Conservation (phyloP, 1,140 invertebrate genomes). For the Drosophila elegans region DNA sequence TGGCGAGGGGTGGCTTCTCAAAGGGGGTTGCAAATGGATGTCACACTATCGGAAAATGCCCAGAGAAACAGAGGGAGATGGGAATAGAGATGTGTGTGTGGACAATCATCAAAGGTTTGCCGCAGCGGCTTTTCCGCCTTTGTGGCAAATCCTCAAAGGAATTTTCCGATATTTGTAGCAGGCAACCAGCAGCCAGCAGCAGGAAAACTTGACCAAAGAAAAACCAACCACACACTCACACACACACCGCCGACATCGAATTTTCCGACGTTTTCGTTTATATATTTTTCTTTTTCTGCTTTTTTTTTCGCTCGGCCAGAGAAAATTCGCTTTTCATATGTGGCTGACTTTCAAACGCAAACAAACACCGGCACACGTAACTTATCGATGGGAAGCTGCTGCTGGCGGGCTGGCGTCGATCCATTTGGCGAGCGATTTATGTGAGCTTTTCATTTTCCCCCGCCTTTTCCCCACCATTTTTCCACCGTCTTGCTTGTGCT, state of each 20-base stretch:
- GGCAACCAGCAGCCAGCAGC: constrained; percentile 69
- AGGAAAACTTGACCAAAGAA: constrained; percentile 77
- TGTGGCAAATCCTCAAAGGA: constrained; percentile 84
- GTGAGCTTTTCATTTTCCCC: constrained; percentile 35
- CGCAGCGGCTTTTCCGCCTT: constrained; percentile 78
- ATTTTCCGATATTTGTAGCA: constrained; percentile 84
- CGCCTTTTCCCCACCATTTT: not conserved
- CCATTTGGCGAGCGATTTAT: constrained; percentile 59
- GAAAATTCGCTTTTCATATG: constrained; percentile 82
- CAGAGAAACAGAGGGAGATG: constrained; percentile 9
- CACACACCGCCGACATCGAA: constrained; percentile 67
- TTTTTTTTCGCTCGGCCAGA: constrained; percentile 63
- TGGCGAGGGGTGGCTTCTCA: constrained; percentile 46
- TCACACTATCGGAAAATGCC: constrained; percentile 72
- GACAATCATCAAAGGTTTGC: constrained; percentile 83
- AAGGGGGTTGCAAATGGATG: constrained; percentile 71
- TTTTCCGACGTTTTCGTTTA: constrained; percentile 69
- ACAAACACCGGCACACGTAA: constrained; percentile 16
- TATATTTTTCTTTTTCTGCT: constrained; percentile 39
- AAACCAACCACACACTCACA: constrained; percentile 57
- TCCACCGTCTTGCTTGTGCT: constrained; percentile 4
- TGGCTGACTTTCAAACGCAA: constrained; percentile 34
- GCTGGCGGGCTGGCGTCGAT: constrained; percentile 57
- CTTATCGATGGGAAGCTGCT: constrained; percentile 70
- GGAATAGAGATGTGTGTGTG: constrained; percentile 47